Percentiles rank a stretch among this genome's conserved stretches.
phyloP scores from a whole-genome alignment of 2,888 invertebrate genomes.

The Tiphia femorata region DNA sequence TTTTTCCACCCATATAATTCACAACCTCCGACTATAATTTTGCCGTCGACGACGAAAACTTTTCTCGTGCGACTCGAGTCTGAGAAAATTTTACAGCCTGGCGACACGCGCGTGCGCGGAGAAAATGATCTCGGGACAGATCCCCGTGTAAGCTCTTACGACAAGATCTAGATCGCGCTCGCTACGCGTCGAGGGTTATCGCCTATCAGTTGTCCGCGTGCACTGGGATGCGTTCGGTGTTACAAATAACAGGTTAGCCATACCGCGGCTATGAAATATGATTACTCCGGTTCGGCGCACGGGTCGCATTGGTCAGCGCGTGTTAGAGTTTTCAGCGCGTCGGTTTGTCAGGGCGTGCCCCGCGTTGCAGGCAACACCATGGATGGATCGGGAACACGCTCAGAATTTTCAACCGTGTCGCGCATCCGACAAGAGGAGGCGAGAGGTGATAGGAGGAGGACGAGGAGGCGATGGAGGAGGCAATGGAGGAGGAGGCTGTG shows the following conservation, averaged over 20 bases:
- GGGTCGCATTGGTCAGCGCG: conserved; percentile 47
- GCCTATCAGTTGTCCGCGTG: conserved; percentile 14
- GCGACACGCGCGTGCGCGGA: too few relatives aligned
- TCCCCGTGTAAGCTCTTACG: too few relatives aligned
- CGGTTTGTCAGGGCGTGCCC: conserved; percentile 46
- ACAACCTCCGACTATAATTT: too few relatives aligned
- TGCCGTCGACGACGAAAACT: too few relatives aligned
- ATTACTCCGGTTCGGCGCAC: conserved; percentile 48
- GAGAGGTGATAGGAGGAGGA: conserved; percentile 7
- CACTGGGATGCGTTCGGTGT: conserved; percentile 16
- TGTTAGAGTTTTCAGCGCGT: conserved; percentile 47
- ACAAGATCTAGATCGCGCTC: too few relatives aligned
- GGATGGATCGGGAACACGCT: conserved; percentile 48
- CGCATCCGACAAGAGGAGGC: conserved; percentile 29
- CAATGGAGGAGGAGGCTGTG: conserved; percentile 1
- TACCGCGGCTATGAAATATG: conserved; percentile 51
- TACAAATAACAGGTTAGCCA: conserved; percentile 46
- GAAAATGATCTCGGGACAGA: too few relatives aligned
- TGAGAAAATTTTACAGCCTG: too few relatives aligned
- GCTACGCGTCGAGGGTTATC: not conserved
- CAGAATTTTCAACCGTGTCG: conserved; percentile 51
- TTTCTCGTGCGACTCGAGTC: too few relatives aligned
- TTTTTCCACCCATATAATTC: too few relatives aligned
- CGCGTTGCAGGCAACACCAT: conserved; percentile 13
- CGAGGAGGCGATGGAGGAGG: not conserved